Evolutionary conservation across 2,888 invertebrate genomes (phyloP).

Genomic region (Dioctria linearis): DNA sequence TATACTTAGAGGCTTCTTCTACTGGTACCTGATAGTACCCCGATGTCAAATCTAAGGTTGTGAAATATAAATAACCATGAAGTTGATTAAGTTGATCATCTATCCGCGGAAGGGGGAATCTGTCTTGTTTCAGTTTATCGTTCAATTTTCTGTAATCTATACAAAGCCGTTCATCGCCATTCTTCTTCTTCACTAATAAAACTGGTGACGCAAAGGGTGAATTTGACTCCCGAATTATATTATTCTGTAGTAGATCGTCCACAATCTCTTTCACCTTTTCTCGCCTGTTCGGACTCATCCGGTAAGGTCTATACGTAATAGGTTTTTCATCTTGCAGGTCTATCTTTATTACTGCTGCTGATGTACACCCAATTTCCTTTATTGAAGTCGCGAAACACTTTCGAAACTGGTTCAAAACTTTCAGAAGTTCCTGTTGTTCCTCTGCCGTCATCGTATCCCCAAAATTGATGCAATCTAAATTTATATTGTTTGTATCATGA

Average conservation of each 20-base stretch:
- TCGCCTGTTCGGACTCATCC: constrained; percentile 59
- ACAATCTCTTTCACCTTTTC: constrained; percentile 34
- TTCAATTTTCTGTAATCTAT: constrained; percentile 64
- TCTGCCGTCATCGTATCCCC: neutral
- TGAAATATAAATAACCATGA: constrained; percentile 59
- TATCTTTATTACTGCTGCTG: constrained; percentile 54
- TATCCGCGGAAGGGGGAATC: neutral
- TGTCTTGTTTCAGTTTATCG: constrained; percentile 56
- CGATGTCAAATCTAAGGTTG: constrained; percentile 61
- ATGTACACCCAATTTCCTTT: constrained; percentile 44
- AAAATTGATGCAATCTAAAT: neutral
- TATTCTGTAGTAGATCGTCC: constrained; percentile 56
- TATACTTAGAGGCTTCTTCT: neutral
- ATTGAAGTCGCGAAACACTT: constrained; percentile 35
- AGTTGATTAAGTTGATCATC: neutral
- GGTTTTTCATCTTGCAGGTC: constrained; percentile 59
- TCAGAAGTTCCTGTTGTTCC: neutral
- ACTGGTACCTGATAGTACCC: constrained; percentile 48
- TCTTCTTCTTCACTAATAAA: constrained; percentile 61
- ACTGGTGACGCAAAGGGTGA: constrained; percentile 60
- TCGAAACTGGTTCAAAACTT: neutral
- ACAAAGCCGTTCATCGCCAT: constrained; percentile 60
- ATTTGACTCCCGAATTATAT: constrained; percentile 61
- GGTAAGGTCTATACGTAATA: constrained; percentile 60
- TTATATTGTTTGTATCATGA: neutral